Evolutionary conservation across 2,888 invertebrate species (phyloP), one percentile per base, ranked within the genome.

Genomic region (Temnothorax ravouxi): DNA sequence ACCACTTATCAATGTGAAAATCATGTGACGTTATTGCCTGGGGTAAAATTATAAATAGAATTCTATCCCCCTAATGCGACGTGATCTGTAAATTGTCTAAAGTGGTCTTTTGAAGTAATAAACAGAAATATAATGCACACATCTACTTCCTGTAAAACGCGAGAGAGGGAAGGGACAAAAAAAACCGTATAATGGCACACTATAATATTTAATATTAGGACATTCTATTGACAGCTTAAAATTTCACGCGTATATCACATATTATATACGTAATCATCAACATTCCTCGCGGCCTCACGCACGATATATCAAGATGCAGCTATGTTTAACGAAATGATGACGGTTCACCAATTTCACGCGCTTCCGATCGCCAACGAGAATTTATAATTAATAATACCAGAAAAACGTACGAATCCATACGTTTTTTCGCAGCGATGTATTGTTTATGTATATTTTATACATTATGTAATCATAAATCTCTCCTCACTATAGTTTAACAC

Each of bases 121-220:
- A 38, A n/a, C 15, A 4, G 15, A 21, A 29, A 62, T 38, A 62
- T 38, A 15, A 64, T 52, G 21, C 21, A 13, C 18, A 13, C 18
- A 34, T n/a, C 64, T 64, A 8, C 56, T 56, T 13, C 21, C 15
- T n/a, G 52, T n/a, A 38, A 76, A 52, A 52, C 52, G n/a, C 38
- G 64, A 41, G 41, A 77, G 67, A 67, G 72, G 97, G 93, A 97
- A 96, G 93, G 96, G 95, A 95, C 29, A 5, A 67, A 52, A 25
- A 11, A 92, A 87, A 81, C 88, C 85, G 88, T 89, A 91, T 92
- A 92, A 93, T 94, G 92, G 93, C 93, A 93, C 93, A 93, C 93
- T 94, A 94, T 94, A 91, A 92, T 93, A 92, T 92, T 92, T 92
- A 93, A 89, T 94, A 91, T 92, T 92, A 93, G 92, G 93, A 94